Evolutionary conservation across 2,113 vertebrate genomes (phyloP).

Genomic region (Etia nguti): DNA sequence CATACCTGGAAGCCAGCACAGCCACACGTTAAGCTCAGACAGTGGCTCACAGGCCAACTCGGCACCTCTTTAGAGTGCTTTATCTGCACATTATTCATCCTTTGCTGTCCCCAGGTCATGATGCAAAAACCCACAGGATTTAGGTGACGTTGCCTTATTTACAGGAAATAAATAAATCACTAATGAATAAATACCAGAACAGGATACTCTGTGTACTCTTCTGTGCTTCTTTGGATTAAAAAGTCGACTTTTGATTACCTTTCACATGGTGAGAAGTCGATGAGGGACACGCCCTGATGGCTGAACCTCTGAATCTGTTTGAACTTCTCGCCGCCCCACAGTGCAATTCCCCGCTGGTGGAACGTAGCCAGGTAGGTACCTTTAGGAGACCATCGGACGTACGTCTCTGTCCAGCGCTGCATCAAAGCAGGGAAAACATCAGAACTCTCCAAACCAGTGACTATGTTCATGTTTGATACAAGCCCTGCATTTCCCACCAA

Average conservation of each 20-base stretch:
- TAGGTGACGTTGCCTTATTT: background rate
- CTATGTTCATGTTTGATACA: accelerated
- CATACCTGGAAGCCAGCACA: constrained; percentile 74
- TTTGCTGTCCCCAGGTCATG: background rate
- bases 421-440: background rate
- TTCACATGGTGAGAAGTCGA: constrained; percentile 97
- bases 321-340: constrained; percentile 99
- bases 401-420: constrained; percentile 97
- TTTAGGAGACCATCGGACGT: constrained; percentile 95
- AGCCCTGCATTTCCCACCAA: background rate
- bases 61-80: background rate
- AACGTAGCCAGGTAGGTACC: constrained; percentile 96
- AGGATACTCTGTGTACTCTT: background rate
- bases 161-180: background rate
- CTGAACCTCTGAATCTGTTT: constrained; percentile 98
- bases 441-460: background rate
- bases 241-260: constrained; percentile 68
- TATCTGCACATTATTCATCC: background rate
- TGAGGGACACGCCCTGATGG: constrained; percentile 94
- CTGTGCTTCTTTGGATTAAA: background rate
- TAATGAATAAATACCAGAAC: background rate
- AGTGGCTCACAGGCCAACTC: background rate
- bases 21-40: background rate
- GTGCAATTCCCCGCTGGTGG: constrained; percentile 92
- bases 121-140: background rate